Evolutionary conservation across 2,888 invertebrate species (phyloP).

Genomic region (Acleris holmiana): DNA sequence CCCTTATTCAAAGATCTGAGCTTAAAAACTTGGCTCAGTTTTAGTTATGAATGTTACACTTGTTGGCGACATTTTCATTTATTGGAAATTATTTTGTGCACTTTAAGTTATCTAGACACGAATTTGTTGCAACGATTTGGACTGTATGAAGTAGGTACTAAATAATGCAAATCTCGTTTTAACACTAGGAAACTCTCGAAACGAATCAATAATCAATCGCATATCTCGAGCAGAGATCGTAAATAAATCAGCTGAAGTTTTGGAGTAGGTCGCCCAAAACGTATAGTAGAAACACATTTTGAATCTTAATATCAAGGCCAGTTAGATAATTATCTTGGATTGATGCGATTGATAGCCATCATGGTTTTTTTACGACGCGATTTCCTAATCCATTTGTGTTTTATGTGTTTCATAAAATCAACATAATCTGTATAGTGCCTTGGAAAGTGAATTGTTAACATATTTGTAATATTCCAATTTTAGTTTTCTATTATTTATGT

Average conservation of each 20-base stretch:
- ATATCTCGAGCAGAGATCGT: no score
- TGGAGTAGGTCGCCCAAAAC: not conserved
- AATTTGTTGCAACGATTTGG: no score
- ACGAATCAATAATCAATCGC: no score
- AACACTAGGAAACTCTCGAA: no score
- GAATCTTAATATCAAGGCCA: conserved; percentile 28
- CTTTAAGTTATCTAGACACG: no score
- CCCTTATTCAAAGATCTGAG: conserved; percentile 28
- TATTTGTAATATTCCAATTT: conserved; percentile 1
- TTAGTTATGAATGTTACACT: not conserved
- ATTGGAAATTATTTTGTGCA: no score
- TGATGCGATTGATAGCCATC: conserved; percentile 21
- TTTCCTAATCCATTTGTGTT: conserved; percentile 29
- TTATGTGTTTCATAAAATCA: conserved; percentile 22
- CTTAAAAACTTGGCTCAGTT: not conserved
- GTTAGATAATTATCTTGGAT: conserved; percentile 32
- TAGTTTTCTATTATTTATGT: conserved; percentile 14
- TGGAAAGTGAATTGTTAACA: conserved; percentile 16
- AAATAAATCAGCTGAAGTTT: no score
- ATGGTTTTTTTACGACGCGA: conserved; percentile 22
- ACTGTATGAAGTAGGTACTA: no score
- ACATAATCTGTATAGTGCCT: not conserved
- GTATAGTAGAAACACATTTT: conserved; percentile 5
- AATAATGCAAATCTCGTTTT: no score
- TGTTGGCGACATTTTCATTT: no score